A percentile compares a stretch with the other conserved stretches of the same genome.
phyloP scores from a whole-genome alignment of 2,888 invertebrate genomes.

The Xanthia togata region DNA sequence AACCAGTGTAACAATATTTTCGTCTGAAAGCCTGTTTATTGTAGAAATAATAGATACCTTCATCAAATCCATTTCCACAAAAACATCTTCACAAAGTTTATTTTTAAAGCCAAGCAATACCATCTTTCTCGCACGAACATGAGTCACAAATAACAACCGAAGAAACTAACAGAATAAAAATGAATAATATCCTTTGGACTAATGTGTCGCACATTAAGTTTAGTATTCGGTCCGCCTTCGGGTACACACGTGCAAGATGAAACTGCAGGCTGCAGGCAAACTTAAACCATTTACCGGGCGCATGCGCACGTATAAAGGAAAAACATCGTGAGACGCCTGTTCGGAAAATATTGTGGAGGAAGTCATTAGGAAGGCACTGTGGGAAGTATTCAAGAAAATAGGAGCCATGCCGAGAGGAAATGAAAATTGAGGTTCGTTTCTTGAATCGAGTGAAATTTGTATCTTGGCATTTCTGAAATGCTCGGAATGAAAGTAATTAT shows the following conservation, averaged over 20 bases:
- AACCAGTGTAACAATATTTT: not conserved
- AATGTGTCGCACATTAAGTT: slow-evolving; percentile 76
- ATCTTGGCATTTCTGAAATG: not conserved
- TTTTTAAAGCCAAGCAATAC: slow-evolving; percentile 5
- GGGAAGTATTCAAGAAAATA: slow-evolving; percentile 67
- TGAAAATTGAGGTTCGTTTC: slow-evolving; percentile 36
- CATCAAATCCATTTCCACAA: not conserved
- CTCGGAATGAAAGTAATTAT: not conserved
- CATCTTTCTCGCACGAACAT: slow-evolving; percentile 33
- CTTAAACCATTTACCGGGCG: slow-evolving; percentile 72
- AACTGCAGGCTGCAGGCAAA: slow-evolving; percentile 71
- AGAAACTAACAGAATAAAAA: slow-evolving; percentile 72
- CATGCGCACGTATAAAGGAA: slow-evolving; percentile 65
- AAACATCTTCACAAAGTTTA: not conserved
- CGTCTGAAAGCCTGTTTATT: not conserved
- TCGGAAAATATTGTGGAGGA: slow-evolving; percentile 71
- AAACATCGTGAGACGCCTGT: slow-evolving; percentile 66
- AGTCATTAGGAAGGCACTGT: slow-evolving; percentile 70
- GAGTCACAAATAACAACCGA: slow-evolving; percentile 62
- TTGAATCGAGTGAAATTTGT: slow-evolving; percentile 18
- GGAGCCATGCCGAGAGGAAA: slow-evolving; percentile 42
- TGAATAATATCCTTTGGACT: slow-evolving; percentile 75
- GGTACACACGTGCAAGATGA: slow-evolving; percentile 71
- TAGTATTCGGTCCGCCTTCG: slow-evolving; percentile 74
- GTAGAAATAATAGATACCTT: not conserved